Conservation (phyloP, 2,797 vertebrate genomes). For the Remorina albescens region DNA sequence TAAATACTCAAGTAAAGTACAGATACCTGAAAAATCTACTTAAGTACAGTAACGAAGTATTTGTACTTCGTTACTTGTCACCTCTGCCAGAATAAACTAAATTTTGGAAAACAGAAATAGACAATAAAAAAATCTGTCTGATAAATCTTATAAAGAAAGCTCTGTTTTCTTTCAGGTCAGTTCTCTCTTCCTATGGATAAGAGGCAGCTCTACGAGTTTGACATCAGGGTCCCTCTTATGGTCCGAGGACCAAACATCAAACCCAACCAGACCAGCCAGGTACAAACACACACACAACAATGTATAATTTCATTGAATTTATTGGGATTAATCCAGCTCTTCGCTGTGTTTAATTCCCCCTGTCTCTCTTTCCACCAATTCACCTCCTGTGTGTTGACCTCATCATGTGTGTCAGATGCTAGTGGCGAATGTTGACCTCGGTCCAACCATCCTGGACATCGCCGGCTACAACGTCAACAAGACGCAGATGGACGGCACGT, state of each 20-base stretch:
- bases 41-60: too few relatives aligned
- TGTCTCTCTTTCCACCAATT: too few relatives aligned
- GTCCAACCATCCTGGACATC: constrained; percentile 96
- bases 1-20: too few relatives aligned
- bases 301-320: too few relatives aligned
- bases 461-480: constrained; percentile 91
- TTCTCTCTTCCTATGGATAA: constrained; percentile 98
- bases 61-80: too few relatives aligned
- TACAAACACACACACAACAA: constrained; percentile 66
- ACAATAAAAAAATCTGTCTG: too few relatives aligned
- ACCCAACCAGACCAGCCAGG: constrained; percentile 93
- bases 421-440: constrained; percentile 95
- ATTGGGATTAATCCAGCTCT: too few relatives aligned
- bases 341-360: not conserved
- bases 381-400: not conserved
- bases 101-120: too few relatives aligned
- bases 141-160: too few relatives aligned
- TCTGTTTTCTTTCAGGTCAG: constrained; percentile 85
- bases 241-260: constrained; percentile 95
- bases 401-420: constrained; percentile 84
- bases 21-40: too few relatives aligned
- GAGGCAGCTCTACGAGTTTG: constrained; percentile 97
- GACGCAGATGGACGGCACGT: constrained; percentile 97
- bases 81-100: too few relatives aligned
- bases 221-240: constrained; percentile 95